Conservation (phyloP, 2,113 vertebrate species). For the Hippocampus zosterae region DNA sequence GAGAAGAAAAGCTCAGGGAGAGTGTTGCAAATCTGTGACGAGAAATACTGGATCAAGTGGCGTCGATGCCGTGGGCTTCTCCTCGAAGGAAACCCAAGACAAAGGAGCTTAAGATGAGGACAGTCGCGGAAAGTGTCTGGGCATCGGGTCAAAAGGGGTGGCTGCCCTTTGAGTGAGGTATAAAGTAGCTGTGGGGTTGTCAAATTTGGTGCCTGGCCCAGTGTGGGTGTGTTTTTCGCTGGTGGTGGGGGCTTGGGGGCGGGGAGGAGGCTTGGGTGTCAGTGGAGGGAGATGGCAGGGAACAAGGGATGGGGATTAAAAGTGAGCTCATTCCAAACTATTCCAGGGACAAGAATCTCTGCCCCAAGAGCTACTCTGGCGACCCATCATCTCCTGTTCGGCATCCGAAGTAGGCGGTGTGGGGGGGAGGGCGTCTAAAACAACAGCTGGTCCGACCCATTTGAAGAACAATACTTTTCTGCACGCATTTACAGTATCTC, state of each 20-base stretch:
- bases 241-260: slow-evolving; percentile 8
- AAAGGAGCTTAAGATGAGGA: slow-evolving; percentile 7
- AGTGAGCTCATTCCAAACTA: slow-evolving; percentile 76
- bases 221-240: background rate
- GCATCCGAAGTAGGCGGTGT: slow-evolving; percentile 27
- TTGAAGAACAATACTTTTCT: slow-evolving; percentile 68
- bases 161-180: slow-evolving; percentile 34
- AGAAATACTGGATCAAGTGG: slow-evolving; percentile 39
- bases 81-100: slow-evolving; percentile 27
- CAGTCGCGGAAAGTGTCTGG: slow-evolving; percentile 10
- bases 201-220: slow-evolving; percentile 24
- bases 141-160: slow-evolving; percentile 16
- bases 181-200: slow-evolving; percentile 24
- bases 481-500: slow-evolving; percentile 48
- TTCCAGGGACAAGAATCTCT: slow-evolving; percentile 71
- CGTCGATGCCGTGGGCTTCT: slow-evolving; percentile 45
- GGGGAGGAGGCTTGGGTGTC: slow-evolving; percentile 10
- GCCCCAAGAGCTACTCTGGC: slow-evolving; percentile 55
- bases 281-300: slow-evolving; percentile 44
- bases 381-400: slow-evolving; percentile 54
- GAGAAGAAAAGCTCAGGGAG: slow-evolving; percentile 19
- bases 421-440: slow-evolving; percentile 42
- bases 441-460: slow-evolving; percentile 65
- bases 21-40: slow-evolving; percentile 28
- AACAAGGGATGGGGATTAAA: slow-evolving; percentile 71